Conservation (phyloP, 2,888 invertebrate species). For the Alitta virens region DNA sequence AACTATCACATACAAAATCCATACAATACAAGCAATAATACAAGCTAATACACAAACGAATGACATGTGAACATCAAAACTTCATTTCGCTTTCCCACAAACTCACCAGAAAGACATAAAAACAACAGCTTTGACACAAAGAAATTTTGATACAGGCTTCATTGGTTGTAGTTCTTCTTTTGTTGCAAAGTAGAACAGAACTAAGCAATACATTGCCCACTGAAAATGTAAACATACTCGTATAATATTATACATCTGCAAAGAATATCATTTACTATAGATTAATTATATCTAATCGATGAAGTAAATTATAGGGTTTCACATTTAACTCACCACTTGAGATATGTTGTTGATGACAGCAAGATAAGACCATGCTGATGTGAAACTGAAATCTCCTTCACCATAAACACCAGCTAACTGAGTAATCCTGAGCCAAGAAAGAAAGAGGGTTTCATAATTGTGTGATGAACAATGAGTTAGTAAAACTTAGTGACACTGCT, state of each 20-base stretch:
- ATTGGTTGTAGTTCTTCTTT: slow-evolving; percentile 83
- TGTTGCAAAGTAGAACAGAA: slow-evolving; percentile 89
- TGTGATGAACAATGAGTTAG: too few species aligned
- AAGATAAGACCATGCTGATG: slow-evolving; percentile 82
- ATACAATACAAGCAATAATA: too few species aligned
- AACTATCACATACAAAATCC: too few species aligned
- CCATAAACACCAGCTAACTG: slow-evolving; percentile 69
- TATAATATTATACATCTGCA: too few species aligned
- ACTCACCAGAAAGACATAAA: slow-evolving; percentile 98
- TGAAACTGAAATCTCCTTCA: slow-evolving; percentile 83
- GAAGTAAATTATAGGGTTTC: too few species aligned
- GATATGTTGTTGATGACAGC: slow-evolving; percentile 85
- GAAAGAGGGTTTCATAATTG: too few species aligned
- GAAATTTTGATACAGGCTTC: slow-evolving; percentile 90
- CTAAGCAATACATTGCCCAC: slow-evolving; percentile 89
- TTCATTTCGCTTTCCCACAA: too few species aligned
- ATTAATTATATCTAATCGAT: too few species aligned
- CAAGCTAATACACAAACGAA: slow-evolving; percentile 16
- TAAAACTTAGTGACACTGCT: too few species aligned
- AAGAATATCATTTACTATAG: too few species aligned
- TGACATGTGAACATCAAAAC: too few species aligned
- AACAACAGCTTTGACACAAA: slow-evolving; percentile 95
- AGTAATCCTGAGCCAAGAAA: slow-evolving; percentile 8
- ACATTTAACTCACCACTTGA: slow-evolving; percentile 79
- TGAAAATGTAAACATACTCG: too few species aligned